Conservation (phyloP, 2,797 vertebrate species). For the Periophthalmus magnuspinnatus region DNA sequence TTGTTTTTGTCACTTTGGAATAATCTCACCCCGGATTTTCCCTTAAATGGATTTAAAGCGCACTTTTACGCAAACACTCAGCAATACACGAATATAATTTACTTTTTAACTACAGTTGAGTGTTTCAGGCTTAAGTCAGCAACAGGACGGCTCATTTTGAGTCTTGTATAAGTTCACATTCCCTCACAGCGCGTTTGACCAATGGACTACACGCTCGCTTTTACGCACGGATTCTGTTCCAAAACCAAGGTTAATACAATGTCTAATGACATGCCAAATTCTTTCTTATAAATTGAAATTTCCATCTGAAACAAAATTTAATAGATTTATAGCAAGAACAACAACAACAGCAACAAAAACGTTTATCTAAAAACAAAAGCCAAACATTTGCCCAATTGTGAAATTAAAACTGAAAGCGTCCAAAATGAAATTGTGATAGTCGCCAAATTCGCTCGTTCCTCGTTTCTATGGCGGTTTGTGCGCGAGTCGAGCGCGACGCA, state of each 20-base stretch:
- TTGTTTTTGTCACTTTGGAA: constrained; percentile 1
- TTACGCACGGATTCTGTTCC: constrained; percentile 44
- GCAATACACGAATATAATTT: not conserved
- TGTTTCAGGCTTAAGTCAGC: constrained; percentile 34
- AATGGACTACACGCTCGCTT: constrained; percentile 3
- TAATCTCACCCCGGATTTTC: not conserved
- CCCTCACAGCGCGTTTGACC: constrained; percentile 26
- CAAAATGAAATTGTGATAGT: not conserved
- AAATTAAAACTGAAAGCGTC: not conserved
- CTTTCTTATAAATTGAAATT: not conserved
- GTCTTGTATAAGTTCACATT: not conserved
- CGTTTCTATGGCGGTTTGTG: constrained; percentile 19
- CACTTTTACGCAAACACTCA: not conserved
- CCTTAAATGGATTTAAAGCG: not conserved
- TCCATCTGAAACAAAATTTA: not conserved
- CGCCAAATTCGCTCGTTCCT: not conserved
- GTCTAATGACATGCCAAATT: not conserved
- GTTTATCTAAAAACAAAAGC: not conserved
- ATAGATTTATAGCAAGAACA: not conserved
- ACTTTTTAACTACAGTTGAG: constrained; percentile 16
- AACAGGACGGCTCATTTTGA: constrained; percentile 33
- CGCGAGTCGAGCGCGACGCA: constrained; percentile 9
- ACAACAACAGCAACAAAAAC: not conserved
- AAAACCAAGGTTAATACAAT: not conserved
- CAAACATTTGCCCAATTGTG: not conserved